These are phyloP conservation scores for Tachystola acroxantha DNA, from an alignment of 2,888 invertebrate genomes.

Conservation along the genomic window DNA sequence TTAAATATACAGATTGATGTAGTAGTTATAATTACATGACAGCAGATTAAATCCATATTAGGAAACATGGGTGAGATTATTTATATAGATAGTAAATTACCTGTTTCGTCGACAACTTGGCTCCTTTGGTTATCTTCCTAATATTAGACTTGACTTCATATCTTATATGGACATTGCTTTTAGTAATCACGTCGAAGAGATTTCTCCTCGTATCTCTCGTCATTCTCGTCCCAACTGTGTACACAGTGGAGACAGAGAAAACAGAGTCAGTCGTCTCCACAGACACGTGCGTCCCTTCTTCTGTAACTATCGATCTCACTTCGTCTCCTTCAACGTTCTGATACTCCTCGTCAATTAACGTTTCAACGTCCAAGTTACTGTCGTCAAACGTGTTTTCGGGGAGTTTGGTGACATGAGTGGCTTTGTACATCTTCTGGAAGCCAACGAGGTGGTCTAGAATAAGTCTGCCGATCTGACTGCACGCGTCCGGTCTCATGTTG, in stretches of 20 bases:
- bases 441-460: conserved; percentile 75
- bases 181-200: conserved; percentile 63
- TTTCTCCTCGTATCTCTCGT: conserved; percentile 60
- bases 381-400: conserved; percentile 55
- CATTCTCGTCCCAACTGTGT: conserved; percentile 50
- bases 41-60: no score
- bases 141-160: conserved; percentile 63
- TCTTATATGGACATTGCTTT: conserved; percentile 56
- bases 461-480: conserved; percentile 75
- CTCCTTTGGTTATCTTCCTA: conserved; percentile 64
- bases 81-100: conserved; percentile 31
- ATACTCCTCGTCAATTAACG: conserved; percentile 67
- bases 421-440: conserved; percentile 70
- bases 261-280: conserved; percentile 53
- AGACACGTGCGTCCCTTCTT: conserved; percentile 58
- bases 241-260: conserved; percentile 63
- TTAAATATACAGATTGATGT: no score
- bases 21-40: no score
- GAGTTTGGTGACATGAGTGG: conserved; percentile 35
- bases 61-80: no score
- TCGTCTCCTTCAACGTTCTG: conserved; percentile 65
- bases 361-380: conserved; percentile 57
- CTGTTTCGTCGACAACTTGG: conserved; percentile 70
- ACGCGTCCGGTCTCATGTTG: conserved; percentile 77
- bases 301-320: conserved; percentile 56